These are phyloP conservation scores for Apotomis turbidana DNA, from an alignment of 2,888 invertebrate species.

Conservation along the genomic window DNA sequence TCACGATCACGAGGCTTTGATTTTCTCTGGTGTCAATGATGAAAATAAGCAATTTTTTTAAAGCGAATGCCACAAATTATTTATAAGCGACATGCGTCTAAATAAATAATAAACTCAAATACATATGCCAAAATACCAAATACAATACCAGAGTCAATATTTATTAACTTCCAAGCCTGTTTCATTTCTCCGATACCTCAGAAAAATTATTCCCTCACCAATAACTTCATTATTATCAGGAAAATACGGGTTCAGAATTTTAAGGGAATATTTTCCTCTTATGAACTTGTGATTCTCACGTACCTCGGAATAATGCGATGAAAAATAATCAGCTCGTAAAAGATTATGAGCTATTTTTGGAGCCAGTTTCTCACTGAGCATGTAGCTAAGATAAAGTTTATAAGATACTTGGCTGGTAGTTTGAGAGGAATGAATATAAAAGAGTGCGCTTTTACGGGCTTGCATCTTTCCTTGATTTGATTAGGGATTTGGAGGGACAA, in stretches of 20 bases:
- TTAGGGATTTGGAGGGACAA: background rate
- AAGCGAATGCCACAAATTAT: no score
- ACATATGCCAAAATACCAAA: no score
- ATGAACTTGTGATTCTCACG: slow-evolving; percentile 26
- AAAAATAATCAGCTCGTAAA: slow-evolving; percentile 48
- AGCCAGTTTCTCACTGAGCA: slow-evolving; percentile 4
- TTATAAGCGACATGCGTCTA: no score
- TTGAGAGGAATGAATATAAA: slow-evolving; percentile 1
- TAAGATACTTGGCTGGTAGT: slow-evolving; percentile 14
- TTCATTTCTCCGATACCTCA: background rate
- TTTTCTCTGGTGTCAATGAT: no score
- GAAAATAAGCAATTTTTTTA: no score
- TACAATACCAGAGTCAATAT: no score
- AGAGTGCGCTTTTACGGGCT: slow-evolving; percentile 7
- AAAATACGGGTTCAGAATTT: slow-evolving; percentile 22
- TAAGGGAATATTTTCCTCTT: slow-evolving; percentile 7
- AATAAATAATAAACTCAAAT: no score
- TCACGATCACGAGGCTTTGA: no score
- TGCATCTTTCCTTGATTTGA: background rate
- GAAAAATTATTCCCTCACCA: background rate
- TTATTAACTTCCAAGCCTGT: no score
- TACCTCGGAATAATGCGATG: slow-evolving; percentile 38
- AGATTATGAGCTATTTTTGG: slow-evolving; percentile 43
- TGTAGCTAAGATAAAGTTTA: slow-evolving; percentile 12
- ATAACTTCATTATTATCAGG: slow-evolving; percentile 12